A percentile compares a stretch with the other conserved stretches of the same genome.
Evolutionary conservation across 2,888 invertebrate genomes (phyloP).

Genomic region (Tipula unca): DNA sequence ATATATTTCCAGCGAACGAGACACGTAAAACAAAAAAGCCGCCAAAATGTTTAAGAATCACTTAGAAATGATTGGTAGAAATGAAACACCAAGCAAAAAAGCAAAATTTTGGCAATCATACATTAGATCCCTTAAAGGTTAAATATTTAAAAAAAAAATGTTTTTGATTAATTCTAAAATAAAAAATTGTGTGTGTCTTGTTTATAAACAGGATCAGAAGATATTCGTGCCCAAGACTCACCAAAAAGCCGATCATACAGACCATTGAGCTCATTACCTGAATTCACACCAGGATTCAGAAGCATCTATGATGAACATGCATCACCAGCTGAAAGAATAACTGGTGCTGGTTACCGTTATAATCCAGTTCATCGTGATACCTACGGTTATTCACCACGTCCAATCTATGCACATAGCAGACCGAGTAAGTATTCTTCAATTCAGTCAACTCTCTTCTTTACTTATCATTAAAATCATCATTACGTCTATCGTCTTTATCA

Average conservation of each 20-base stretch:
- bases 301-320: constrained; percentile 79
- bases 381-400: constrained; percentile 82
- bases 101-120: constrained; percentile 92
- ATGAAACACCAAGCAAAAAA: constrained; percentile 85
- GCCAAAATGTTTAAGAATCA: constrained; percentile 83
- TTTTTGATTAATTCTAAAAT: background rate
- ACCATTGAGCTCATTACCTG: constrained; percentile 64
- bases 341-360: constrained; percentile 83
- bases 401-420: constrained; percentile 79
- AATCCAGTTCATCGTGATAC: constrained; percentile 82
- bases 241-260: constrained; percentile 57
- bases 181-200: constrained; percentile 14
- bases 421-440: constrained; percentile 62
- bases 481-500: background rate
- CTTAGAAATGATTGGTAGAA: constrained; percentile 89
- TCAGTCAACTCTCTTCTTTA: background rate
- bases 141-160: constrained; percentile 29
- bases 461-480: background rate
- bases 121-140: constrained; percentile 87
- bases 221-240: constrained; percentile 81
- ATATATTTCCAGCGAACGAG: constrained; percentile 61
- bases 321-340: constrained; percentile 71
- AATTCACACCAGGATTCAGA: constrained; percentile 65
- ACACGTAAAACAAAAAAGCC: constrained; percentile 48
- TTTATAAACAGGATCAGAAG: constrained; percentile 67